Evolutionary conservation across 2,113 vertebrate species (phyloP), one percentile per base, ranked within the genome.

Genomic region (Tautogolabrus adspersus): DNA sequence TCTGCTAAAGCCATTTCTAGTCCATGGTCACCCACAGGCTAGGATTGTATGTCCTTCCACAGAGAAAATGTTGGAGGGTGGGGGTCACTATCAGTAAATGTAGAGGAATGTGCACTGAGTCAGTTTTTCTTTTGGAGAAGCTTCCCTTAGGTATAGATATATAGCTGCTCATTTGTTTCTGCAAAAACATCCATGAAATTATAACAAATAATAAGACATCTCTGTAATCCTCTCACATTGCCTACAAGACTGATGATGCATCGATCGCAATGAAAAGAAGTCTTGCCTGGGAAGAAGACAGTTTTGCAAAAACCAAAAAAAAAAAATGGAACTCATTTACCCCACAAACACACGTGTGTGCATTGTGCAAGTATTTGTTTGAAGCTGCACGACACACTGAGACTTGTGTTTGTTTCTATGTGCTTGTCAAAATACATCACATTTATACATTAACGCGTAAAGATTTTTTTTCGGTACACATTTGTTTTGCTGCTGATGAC

Each of bases 341-440:
- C 80, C 65, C 78, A 86, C 71, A 88, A 91, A 90, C 85, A 86
- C 40, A 86, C 26, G 73, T 81, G 79, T 10, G 55, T 38, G 81
- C 65, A 75, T 77, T 88, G 87, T 84, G 85, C 86, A 90, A 90
- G 78, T 91, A 90, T 93, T 92, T 91, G 87, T 85, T 71, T 81
- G 84, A 66, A 81, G 79, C 89, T 72, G 67, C 75, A 9, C 79
- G 86, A 62, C 86, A 81, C 79, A 84, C 75, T 88, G 75, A 66
- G 75, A 75, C 88, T 79, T 76, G 37, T 90, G 83, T 91, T 90
- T 90, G 87, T 88, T 90, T 94, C 86, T 81, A 79, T 88, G 76
- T 56, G 19, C 77, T 79, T 90, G 87, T 93, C 87, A 87, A 83
- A 92, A 90, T 90, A 80, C 56, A 90, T 92, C 88, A 91, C 77